Percentiles rank a stretch among this genome's conserved stretches.
These are phyloP conservation scores for Akabosia matsudoensis DNA, from an alignment of 1,140 invertebrate species.

Conservation along the genomic window DNA sequence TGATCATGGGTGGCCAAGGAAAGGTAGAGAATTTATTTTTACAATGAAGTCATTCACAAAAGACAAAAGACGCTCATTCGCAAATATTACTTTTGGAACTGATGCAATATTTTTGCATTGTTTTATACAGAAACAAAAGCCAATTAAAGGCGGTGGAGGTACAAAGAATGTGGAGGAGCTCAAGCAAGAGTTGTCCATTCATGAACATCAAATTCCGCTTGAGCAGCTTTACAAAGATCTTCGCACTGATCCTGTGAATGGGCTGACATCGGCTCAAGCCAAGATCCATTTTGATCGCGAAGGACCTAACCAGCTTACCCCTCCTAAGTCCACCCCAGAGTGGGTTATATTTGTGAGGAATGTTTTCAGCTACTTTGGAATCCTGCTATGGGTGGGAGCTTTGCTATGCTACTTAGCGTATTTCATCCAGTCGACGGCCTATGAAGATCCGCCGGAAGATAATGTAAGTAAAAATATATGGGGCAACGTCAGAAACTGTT, in stretches of 20 bases:
- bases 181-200: constrained; percentile 96
- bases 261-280: constrained; percentile 59
- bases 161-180: constrained; percentile 53
- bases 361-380: constrained; percentile 92
- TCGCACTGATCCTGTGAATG: constrained; percentile 78
- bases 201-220: constrained; percentile 93
- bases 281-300: constrained; percentile 56
- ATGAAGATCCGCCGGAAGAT: constrained; percentile 85
- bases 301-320: constrained; percentile 83
- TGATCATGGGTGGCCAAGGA: no score
- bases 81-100: neutral
- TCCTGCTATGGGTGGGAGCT: constrained; percentile 93
- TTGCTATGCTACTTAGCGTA: constrained; percentile 96
- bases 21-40: no score
- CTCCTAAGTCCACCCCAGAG: constrained; percentile 93
- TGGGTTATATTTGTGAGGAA: constrained; percentile 99
- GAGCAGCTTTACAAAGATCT: constrained; percentile 93
- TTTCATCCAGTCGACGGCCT: constrained; percentile 79
- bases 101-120: neutral
- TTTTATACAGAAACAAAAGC: neutral
- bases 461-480: constrained; percentile 58
- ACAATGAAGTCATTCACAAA: neutral
- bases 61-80: neutral
- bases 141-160: neutral
- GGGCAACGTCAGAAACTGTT: neutral